Conservation (phyloP, 2,888 invertebrate genomes). For the Platycnemis pennipes region DNA sequence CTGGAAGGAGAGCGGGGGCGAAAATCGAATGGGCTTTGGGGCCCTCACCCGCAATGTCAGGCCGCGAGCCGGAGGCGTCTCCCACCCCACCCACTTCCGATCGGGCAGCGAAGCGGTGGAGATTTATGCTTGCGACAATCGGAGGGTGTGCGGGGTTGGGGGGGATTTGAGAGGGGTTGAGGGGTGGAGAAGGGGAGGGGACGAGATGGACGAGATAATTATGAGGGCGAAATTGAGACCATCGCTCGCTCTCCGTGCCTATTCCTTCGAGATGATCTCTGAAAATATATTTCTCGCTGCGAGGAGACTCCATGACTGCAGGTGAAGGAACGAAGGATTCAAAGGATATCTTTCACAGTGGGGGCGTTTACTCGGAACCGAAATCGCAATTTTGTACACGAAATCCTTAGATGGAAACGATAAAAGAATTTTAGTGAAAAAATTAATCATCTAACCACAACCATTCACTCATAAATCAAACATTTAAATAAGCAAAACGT, state of each 20-base stretch:
- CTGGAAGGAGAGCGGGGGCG: background rate
- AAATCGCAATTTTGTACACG: no score
- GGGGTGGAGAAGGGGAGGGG: background rate
- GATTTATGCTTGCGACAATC: background rate
- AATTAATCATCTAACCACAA: no score
- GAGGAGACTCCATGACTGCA: background rate
- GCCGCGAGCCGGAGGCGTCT: background rate
- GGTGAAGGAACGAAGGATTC: background rate
- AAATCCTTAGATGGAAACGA: no score
- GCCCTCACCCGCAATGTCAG: background rate
- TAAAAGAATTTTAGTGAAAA: no score
- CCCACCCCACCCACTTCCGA: background rate
- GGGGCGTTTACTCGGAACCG: no score
- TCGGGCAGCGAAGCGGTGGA: background rate
- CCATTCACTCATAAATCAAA: no score
- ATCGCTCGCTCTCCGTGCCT: background rate
- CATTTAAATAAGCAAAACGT: no score
- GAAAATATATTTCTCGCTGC: background rate
- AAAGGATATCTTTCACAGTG: no score
- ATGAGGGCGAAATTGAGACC: background rate
- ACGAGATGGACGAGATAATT: background rate
- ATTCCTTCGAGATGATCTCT: background rate
- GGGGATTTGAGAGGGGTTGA: background rate
- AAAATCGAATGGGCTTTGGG: background rate
- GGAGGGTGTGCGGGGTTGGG: background rate